These are phyloP conservation scores for Drosophila tsacasi DNA, from an alignment of 1,140 invertebrate genomes.

Conservation along the genomic window DNA sequence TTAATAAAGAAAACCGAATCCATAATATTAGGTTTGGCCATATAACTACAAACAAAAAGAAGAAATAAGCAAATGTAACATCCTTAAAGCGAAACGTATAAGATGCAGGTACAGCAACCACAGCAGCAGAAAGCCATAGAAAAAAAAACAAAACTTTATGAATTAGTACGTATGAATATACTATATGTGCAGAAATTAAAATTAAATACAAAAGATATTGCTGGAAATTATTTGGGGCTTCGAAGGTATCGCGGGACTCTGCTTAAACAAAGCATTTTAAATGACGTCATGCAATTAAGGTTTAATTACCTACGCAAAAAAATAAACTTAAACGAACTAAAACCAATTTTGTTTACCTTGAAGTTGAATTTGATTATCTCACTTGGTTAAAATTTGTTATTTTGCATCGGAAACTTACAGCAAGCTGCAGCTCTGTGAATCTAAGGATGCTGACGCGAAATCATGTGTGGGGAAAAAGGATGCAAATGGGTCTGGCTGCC, in stretches of 20 bases:
- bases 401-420: not conserved
- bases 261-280: too few relatives aligned
- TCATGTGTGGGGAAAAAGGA: conserved; percentile 1
- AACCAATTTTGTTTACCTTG: too few relatives aligned
- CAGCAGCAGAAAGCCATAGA: conserved; percentile 55
- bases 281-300: too few relatives aligned
- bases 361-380: too few relatives aligned
- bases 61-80: conserved; percentile 29
- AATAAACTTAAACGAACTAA: too few relatives aligned
- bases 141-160: conserved; percentile 58
- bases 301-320: too few relatives aligned
- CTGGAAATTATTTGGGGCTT: not conserved
- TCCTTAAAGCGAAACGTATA: conserved; percentile 46
- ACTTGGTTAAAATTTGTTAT: not conserved
- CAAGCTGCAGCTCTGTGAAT: not conserved
- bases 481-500: conserved; percentile 40
- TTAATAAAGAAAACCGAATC: conserved; percentile 28
- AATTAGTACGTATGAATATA: conserved; percentile 80
- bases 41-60: conserved; percentile 25
- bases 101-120: conserved; percentile 47
- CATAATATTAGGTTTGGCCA: conserved; percentile 37
- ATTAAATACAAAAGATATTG: conserved; percentile 40
- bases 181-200: conserved; percentile 78
- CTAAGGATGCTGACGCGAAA: conserved; percentile 7
- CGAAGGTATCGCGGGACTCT: too few relatives aligned